Conservation (phyloP, 2,797 vertebrate genomes). For the Acridotheres tristis region DNA sequence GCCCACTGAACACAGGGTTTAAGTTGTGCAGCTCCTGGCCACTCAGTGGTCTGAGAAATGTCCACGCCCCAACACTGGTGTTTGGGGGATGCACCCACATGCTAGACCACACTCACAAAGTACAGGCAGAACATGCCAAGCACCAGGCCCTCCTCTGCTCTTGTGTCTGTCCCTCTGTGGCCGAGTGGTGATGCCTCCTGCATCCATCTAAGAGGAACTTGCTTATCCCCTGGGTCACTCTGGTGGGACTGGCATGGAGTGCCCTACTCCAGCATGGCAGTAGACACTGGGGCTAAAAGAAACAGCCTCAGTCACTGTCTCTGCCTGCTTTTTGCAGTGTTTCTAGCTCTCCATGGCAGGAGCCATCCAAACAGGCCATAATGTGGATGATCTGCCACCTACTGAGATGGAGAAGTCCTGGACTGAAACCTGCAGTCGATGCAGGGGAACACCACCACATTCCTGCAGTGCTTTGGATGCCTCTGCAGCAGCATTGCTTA, state of each 20-base stretch:
- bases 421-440: rapidly evolving
- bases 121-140: not conserved
- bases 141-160: not conserved
- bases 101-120: not conserved
- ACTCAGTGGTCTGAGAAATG: not conserved
- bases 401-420: not conserved
- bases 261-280: not conserved
- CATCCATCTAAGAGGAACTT: not conserved
- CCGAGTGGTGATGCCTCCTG: rapidly evolving
- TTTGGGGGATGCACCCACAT: not conserved
- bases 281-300: not conserved
- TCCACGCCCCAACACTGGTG: not conserved
- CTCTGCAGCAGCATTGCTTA: not conserved
- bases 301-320: not conserved
- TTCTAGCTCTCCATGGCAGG: not conserved
- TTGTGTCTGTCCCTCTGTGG: not conserved
- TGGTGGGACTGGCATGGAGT: not conserved
- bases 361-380: not conserved
- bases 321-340: not conserved
- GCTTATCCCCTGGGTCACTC: not conserved
- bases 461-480: constrained; percentile 46
- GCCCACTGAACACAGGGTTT: not conserved
- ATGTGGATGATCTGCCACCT: not conserved
- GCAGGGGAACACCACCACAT: not conserved
- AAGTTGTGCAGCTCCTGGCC: not conserved